A percentile compares a stretch with the other conserved stretches of the same genome.
Evolutionary conservation across 2,797 vertebrate genomes (phyloP).

Genomic region (Lithobates pipiens): DNA sequence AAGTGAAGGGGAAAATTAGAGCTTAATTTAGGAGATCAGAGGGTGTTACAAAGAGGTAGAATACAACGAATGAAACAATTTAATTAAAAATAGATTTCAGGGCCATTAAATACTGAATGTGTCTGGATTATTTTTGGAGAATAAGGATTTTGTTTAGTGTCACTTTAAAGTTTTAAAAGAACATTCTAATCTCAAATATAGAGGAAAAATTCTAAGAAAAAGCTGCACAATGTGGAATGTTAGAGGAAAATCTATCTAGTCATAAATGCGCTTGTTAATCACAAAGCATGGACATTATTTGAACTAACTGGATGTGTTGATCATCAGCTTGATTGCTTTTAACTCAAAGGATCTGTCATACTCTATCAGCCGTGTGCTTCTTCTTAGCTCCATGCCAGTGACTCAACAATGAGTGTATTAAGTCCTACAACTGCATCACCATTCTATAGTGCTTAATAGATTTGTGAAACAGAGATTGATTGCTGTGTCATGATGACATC

Average conservation of each 20-base stretch:
- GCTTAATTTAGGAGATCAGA: no score
- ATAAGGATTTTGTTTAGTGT: no score
- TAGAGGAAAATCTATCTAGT: constrained; percentile 61
- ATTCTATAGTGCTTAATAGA: constrained; percentile 59
- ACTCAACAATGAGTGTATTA: constrained; percentile 61
- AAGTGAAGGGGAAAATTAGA: no score
- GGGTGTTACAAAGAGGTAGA: no score
- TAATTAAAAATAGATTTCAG: no score
- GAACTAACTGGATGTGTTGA: constrained; percentile 62
- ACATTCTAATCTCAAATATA: neutral
- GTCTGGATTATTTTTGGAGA: no score
- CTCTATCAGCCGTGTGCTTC: constrained; percentile 59
- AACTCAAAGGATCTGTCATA: constrained; percentile 67
- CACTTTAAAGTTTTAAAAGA: neutral
- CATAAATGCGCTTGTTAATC: constrained; percentile 64
- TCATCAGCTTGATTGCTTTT: constrained; percentile 64
- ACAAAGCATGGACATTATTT: constrained; percentile 65
- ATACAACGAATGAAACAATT: no score
- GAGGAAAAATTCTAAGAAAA: constrained; percentile 19
- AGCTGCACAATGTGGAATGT: constrained; percentile 55
- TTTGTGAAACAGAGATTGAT: constrained; percentile 59
- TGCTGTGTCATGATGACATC: constrained; percentile 63
- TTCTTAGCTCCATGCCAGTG: constrained; percentile 56
- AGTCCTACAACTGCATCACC: constrained; percentile 58
- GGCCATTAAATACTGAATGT: no score